Conservation (phyloP, 2,113 vertebrate genomes). For the Heptranchias perlo region DNA sequence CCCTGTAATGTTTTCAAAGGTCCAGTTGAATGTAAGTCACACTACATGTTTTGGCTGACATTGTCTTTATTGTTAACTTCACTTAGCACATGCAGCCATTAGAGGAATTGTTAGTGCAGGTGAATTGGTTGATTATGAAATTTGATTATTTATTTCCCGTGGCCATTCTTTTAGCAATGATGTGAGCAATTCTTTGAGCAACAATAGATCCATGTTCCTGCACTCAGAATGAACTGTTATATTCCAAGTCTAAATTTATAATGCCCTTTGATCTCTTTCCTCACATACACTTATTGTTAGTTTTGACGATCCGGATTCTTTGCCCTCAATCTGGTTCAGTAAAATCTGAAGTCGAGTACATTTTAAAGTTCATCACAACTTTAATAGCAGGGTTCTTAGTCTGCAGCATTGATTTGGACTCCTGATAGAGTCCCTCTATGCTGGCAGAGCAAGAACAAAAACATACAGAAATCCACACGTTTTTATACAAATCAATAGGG, state of each 20-base stretch:
- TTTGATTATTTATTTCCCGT: not conserved
- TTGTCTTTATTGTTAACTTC: not conserved
- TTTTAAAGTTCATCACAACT: no score
- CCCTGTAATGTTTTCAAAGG: not conserved
- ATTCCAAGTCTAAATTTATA: not conserved
- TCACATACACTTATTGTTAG: not conserved
- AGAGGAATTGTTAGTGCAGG: not conserved
- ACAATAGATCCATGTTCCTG: not conserved
- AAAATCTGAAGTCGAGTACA: no score
- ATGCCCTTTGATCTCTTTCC: not conserved
- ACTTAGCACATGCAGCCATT: not conserved
- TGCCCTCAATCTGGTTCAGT: no score
- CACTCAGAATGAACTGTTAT: not conserved
- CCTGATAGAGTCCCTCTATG: no score
- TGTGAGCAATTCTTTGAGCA: not conserved
- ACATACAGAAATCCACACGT: no score
- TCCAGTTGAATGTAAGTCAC: not conserved
- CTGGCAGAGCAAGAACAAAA: no score
- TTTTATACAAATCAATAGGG: no score
- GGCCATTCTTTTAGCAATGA: not conserved
- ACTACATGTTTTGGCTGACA: not conserved
- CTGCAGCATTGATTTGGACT: no score
- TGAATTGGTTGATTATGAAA: conserved; percentile 15
- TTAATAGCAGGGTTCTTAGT: no score
- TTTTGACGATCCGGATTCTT: no score